Evolutionary conservation across 2,113 vertebrate species (phyloP).

Genomic region (human (Homo sapiens)): GRCh38 chr2:159102001-159102500

Average conservation of each 20-base stretch:
- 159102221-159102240: neutral
- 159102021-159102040: conserved; percentile 15
- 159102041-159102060: neutral
- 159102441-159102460: no score
- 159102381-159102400: no score
- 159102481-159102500: no score
- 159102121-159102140: neutral
- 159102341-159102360: no score
- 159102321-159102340: no score
- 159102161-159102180: neutral
- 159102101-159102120: neutral
- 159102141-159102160: conserved; percentile 42
- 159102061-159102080: conserved; percentile 13
- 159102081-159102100: conserved; percentile 35
- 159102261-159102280: neutral
- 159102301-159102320: no score
- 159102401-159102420: no score
- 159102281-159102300: no score
- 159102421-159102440: no score
- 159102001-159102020: neutral
- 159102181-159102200: neutral
- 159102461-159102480: no score
- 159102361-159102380: no score
- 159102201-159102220: neutral
- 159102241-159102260: neutral